Base-by-base conservation (phyloP, 2,113 vertebrate species). In the Prochilodus magdalenae region DNA sequence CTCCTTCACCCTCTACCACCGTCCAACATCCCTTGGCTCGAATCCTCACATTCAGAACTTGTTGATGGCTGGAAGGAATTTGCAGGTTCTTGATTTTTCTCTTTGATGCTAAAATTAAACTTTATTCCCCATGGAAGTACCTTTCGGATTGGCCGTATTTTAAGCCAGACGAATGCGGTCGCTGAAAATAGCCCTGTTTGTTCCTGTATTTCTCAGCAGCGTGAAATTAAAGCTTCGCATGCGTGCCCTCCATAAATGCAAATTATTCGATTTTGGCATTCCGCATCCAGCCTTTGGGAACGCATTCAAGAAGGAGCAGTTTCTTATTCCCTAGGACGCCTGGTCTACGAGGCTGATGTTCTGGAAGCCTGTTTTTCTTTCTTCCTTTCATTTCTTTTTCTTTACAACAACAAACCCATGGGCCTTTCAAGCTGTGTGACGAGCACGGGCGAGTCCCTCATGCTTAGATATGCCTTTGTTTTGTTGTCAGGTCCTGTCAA, bases 31-130 rank as follows among this genome's bases (percentile, higher is more conserved):
- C n/a, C 22, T 53, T 86, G 81, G 84, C 77, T 29, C 12, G 55
- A 26, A 1, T 51, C 71, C 70, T 70, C 44, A 53, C 70, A 82
- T 82, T 82, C 62, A 74, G 51, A 71, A 79, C 71, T 63, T 74
- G 79, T 79, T 82, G 62, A 85, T 85, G 65, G 75, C 79, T 73
- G 16, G 49, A 73, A 74, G 80, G 83, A 84, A 84, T 84, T 66
- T 75, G 20, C 55, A 71, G 30, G 60, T 81, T 85, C 33, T 78
- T 67, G 24, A 18, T 78, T 79, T 82, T 82, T 79, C 7, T 72
- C 36, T 82, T 74, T 82, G 72, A 79, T 66, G 63, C 76, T 85
- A 75, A 85, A 83, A 82, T 65, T 74, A 82, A 82, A 82, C 57
- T 73, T 75, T 76, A 51, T 83, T 83, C 36, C 60, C 40, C 49